Base-by-base conservation (phyloP, 2,797 vertebrate species). In the Enteromius trimaculatus region DNA sequence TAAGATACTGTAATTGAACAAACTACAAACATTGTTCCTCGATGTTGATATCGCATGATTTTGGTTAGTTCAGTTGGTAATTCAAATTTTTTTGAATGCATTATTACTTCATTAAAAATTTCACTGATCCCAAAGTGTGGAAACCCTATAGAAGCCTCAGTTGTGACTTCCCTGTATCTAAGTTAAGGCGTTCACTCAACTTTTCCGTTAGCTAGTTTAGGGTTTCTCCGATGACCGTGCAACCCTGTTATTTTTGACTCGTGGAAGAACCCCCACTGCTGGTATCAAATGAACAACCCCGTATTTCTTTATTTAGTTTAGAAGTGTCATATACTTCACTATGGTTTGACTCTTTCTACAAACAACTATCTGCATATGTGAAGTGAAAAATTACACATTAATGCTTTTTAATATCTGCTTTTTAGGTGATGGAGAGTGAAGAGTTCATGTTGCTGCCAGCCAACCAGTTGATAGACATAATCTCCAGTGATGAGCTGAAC, bases 371-470 rank as follows among this genome's bases (percentile, higher is more conserved):
- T 72, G 37, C 13, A 23, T 13, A 23, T 72, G 2, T 51, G 21
- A 65, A 26, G 60, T 64, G 14, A 81, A 19, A 9, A 64, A 14
- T 7, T 10, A 3, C 11, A 3, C 14, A 16, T 37, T 16, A 26
- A 44, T 79, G 7, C 64, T 62, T 44, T 75, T 65, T 62, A 0
- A 21, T 39, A 16, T 8, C 6, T 21, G 17, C 9, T 9, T 26
- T 83, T 82, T 47, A 99, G 98, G 98, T 99, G 49, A 99, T 99
- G 98, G 98, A 99, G 91, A 99, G 98, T 83, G 98, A 99, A 90
- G 98, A 99, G 91, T 99, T 99, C 90, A 99, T 99, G 98, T 92
- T 99, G 85, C 96, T 99, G 79, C 98, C 98, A 78, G 97, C 98
- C 91, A 99, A 99, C 89, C 98, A 99, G 90, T 92, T 99, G 85